Conservation (phyloP, 2,113 vertebrate species). For the Porphyrio hochstetteri region DNA sequence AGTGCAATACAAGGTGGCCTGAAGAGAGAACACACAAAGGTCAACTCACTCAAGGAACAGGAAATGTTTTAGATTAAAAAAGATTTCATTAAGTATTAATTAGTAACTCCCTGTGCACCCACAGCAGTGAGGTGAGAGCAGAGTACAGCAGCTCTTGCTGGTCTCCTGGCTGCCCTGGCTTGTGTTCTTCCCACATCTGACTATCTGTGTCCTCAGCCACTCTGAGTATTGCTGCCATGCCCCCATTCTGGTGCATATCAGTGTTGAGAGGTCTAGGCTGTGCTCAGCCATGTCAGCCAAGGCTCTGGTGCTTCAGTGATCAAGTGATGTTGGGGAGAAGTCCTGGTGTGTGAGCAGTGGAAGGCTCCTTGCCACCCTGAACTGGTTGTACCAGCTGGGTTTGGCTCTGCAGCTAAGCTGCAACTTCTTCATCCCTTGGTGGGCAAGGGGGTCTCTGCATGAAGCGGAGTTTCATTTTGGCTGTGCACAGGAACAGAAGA, state of each 20-base stretch:
- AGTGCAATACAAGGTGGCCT: accelerated
- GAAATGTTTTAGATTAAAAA: background rate
- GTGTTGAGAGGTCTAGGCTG: background rate
- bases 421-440: background rate
- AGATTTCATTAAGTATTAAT: background rate
- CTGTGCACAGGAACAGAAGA: background rate
- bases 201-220: accelerated
- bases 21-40: background rate
- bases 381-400: background rate
- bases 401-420: background rate
- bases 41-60: accelerated
- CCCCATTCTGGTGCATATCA: background rate
- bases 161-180: background rate
- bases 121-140: background rate
- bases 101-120: background rate
- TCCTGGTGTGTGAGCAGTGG: background rate
- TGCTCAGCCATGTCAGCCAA: background rate
- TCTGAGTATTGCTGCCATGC: background rate
- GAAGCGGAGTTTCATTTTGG: background rate
- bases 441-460: background rate
- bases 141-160: background rate
- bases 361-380: background rate
- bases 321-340: background rate
- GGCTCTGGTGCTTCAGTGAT: background rate
- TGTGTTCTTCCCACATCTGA: accelerated